Evolutionary conservation across 2,797 vertebrate genomes (phyloP).

Genomic region (Clarias fuscus): DNA sequence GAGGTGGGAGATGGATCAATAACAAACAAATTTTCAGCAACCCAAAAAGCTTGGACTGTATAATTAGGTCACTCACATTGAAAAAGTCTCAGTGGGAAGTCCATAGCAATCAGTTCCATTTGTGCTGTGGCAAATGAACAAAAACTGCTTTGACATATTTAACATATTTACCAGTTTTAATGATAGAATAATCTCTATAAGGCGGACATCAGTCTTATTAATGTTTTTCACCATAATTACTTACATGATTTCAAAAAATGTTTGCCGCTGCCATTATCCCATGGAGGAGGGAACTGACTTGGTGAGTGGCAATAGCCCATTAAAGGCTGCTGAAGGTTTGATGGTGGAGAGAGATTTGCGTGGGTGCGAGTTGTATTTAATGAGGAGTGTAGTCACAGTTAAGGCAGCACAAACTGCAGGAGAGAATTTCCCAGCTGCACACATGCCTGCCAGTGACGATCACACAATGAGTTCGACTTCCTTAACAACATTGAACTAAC

Average conservation of each 20-base stretch:
- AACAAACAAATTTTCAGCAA: slow-evolving; percentile 79
- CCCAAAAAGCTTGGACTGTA: slow-evolving; percentile 70
- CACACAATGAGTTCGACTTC: slow-evolving; percentile 34
- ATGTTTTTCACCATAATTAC: slow-evolving; percentile 36
- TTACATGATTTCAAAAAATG: slow-evolving; percentile 40
- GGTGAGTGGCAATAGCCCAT: slow-evolving; percentile 38
- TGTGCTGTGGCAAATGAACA: slow-evolving; percentile 27
- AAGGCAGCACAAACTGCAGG: slow-evolving; percentile 34
- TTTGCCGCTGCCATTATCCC: slow-evolving; percentile 38
- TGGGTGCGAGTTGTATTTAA: slow-evolving; percentile 47
- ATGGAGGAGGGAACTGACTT: slow-evolving; percentile 34
- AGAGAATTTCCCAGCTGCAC: slow-evolving; percentile 40
- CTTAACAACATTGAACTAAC: slow-evolving; percentile 37
- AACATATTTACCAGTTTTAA: slow-evolving; percentile 42
- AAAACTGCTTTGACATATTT: slow-evolving; percentile 26
- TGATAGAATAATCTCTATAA: slow-evolving; percentile 16
- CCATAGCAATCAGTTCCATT: slow-evolving; percentile 60
- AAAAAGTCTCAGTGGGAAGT: slow-evolving; percentile 60
- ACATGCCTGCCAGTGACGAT: slow-evolving; percentile 36
- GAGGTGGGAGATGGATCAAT: slow-evolving; percentile 71
- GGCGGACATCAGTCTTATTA: slow-evolving; percentile 6
- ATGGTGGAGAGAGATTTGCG: slow-evolving; percentile 33
- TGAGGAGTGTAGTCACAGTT: slow-evolving; percentile 42
- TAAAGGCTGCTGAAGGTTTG: slow-evolving; percentile 39
- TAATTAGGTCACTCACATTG: slow-evolving; percentile 73